Evolutionary conservation across 2,888 invertebrate genomes (phyloP).

Genomic region (Polyploca ridens): DNA sequence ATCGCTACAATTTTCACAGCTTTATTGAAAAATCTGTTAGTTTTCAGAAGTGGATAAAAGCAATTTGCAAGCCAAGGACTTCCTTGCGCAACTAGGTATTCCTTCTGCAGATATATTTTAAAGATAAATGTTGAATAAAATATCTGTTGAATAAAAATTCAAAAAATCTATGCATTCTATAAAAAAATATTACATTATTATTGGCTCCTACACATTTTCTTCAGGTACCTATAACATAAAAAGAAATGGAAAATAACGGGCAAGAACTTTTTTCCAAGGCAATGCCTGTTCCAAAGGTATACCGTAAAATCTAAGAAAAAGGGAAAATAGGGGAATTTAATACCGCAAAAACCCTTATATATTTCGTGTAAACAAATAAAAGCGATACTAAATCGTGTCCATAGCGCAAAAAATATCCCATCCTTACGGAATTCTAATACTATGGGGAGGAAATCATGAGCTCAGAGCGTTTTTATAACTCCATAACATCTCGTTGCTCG

Average conservation of each 20-base stretch:
- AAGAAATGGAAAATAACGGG: conserved; percentile 20
- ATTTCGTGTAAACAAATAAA: conserved; percentile 59
- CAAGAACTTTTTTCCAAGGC: conserved; percentile 15
- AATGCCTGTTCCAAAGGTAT: conserved; percentile 28
- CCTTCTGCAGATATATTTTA: neutral
- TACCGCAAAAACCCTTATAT: conserved; percentile 43
- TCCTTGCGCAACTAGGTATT: neutral
- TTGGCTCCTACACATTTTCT: neutral
- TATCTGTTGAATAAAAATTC: too few species aligned
- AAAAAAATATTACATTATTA: neutral
- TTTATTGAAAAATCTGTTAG: neutral
- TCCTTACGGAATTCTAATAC: conserved; percentile 44
- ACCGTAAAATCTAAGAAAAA: conserved; percentile 24
- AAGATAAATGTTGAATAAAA: too few species aligned
- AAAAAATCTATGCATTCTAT: too few species aligned
- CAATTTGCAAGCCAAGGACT: neutral
- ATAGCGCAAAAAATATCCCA: conserved; percentile 47
- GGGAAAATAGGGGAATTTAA: conserved; percentile 39
- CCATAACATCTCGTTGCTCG: conserved; percentile 8
- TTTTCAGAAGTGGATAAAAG: neutral
- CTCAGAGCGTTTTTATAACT: neutral
- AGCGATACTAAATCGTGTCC: conserved; percentile 53
- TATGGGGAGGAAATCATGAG: neutral
- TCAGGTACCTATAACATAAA: conserved; percentile 18
- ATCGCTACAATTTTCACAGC: neutral